A percentile compares a stretch with the other conserved stretches of the same genome.
Evolutionary conservation across 2,797 vertebrate genomes (phyloP).

Genomic region (Poeciliopsis turneri): DNA sequence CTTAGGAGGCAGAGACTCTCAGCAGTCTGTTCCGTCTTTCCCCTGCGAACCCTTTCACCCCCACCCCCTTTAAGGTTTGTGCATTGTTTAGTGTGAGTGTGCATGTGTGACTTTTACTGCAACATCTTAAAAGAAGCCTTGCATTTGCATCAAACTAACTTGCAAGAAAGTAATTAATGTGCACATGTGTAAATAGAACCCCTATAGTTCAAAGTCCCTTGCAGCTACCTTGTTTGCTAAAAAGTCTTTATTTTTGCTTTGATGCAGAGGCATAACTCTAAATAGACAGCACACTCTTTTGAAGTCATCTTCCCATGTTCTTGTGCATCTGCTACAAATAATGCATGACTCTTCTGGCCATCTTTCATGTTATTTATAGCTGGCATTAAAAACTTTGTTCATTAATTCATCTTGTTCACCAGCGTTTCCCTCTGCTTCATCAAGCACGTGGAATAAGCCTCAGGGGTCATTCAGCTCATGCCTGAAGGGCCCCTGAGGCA

Average conservation of each 20-base stretch:
- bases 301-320: slow-evolving; percentile 66
- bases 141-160: slow-evolving; percentile 53
- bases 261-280: slow-evolving; percentile 67
- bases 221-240: slow-evolving; percentile 72
- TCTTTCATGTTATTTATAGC: slow-evolving; percentile 81
- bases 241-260: slow-evolving; percentile 65
- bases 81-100: slow-evolving; percentile 32
- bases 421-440: slow-evolving; percentile 64
- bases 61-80: slow-evolving; percentile 95
- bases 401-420: slow-evolving; percentile 74
- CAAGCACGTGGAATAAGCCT: slow-evolving; percentile 67
- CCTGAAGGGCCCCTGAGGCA: slow-evolving; percentile 74
- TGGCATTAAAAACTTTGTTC: slow-evolving; percentile 68
- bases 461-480: slow-evolving; percentile 70
- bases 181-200: slow-evolving; percentile 62
- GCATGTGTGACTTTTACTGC: slow-evolving; percentile 24
- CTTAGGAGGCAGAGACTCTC: slow-evolving; percentile 85
- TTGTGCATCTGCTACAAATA: slow-evolving; percentile 61
- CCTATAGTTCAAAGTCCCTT: slow-evolving; percentile 68
- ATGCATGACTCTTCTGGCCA: slow-evolving; percentile 75
- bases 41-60: slow-evolving; percentile 91
- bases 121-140: slow-evolving; percentile 49
- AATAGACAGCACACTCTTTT: slow-evolving; percentile 69
- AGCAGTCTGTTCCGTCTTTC: slow-evolving; percentile 86
- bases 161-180: slow-evolving; percentile 66